Percentiles rank a stretch among this genome's conserved stretches.
Evolutionary conservation across 2,888 invertebrate genomes (phyloP).

Genomic region (Scaptomyza caliginosa): DNA sequence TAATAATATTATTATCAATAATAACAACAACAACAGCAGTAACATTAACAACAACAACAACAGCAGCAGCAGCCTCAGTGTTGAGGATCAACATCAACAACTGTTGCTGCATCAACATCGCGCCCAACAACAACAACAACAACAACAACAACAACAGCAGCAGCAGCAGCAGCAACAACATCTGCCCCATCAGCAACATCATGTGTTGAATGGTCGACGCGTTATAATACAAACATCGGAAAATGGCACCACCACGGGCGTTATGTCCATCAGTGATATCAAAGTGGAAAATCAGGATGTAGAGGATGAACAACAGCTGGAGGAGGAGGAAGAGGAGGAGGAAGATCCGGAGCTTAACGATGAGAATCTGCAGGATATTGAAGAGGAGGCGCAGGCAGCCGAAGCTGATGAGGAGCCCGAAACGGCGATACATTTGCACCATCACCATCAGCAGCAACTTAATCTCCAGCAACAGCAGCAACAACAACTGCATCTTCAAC

Average conservation of each 20-base stretch:
- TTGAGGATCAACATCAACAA: conserved; percentile 60
- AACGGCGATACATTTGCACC: conserved; percentile 51
- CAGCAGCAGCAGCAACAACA: conserved; percentile 71
- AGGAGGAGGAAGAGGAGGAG: conserved; percentile 71
- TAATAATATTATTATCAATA: conserved; percentile 49
- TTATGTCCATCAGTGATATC: conserved; percentile 41
- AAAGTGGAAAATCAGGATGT: conserved; percentile 61
- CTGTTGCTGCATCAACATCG: conserved; percentile 48
- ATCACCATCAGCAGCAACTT: conserved; percentile 28
- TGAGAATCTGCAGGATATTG: conserved; percentile 81
- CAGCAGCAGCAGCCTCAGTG: conserved; percentile 30
- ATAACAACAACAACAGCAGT: conserved; percentile 59
- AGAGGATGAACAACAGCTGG: conserved; percentile 58
- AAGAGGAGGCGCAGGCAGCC: conserved; percentile 81
- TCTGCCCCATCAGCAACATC: conserved; percentile 64
- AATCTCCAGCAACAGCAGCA: conserved; percentile 24
- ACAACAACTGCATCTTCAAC: conserved; percentile 29
- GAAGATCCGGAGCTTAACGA: conserved; percentile 82
- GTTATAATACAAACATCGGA: conserved; percentile 78
- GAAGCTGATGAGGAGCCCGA: conserved; percentile 79
- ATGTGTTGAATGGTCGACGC: conserved; percentile 78
- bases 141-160: conserved; percentile 52
- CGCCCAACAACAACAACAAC: conserved; percentile 35
- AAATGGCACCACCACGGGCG: conserved; percentile 19
- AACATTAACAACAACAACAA: conserved; percentile 46